Conservation (phyloP, 2,113 vertebrate genomes). For the Mastomys coucha region DNA sequence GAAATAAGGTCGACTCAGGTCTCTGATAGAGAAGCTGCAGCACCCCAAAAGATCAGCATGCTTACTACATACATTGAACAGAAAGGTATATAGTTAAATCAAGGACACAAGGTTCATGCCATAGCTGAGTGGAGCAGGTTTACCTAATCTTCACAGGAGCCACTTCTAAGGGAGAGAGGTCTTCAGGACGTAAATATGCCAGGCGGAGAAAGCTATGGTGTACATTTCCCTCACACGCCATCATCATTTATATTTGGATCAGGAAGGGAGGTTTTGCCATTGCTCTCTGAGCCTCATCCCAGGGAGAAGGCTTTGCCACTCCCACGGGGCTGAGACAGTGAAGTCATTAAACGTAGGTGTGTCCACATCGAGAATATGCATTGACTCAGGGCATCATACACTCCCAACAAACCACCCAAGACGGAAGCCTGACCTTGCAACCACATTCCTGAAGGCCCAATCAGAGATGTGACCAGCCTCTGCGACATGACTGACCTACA, state of each 20-base stretch:
- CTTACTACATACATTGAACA: neutral
- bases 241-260: neutral
- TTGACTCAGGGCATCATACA: neutral
- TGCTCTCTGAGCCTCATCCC: neutral
- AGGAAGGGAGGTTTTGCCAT: neutral
- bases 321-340: neutral
- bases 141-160: neutral
- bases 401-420: neutral
- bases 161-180: neutral
- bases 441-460: neutral
- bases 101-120: too few relatives aligned
- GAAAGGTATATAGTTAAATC: neutral
- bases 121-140: neutral
- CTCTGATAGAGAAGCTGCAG: neutral
- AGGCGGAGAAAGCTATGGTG: neutral
- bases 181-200: neutral
- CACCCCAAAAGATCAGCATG: neutral
- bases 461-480: neutral
- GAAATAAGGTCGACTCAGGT: neutral
- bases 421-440: neutral
- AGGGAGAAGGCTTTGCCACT: neutral
- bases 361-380: neutral
- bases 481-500: neutral
- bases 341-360: neutral
- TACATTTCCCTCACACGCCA: neutral